Conservation (phyloP, 2,797 vertebrate species). For the Paedocypris micromegethes region DNA sequence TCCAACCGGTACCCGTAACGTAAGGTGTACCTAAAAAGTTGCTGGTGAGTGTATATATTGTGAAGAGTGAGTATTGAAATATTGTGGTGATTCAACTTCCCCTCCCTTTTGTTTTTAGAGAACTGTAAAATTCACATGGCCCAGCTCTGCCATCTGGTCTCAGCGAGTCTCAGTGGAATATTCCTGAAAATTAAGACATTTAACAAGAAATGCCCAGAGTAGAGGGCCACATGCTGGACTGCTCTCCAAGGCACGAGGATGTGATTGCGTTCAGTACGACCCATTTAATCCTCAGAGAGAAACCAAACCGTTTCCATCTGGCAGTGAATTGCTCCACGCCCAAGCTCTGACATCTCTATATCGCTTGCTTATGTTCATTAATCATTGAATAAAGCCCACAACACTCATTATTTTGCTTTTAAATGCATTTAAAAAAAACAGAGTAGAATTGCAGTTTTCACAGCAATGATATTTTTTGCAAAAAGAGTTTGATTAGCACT, state of each 20-base stretch:
- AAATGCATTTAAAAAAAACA: no score
- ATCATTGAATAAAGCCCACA: background rate
- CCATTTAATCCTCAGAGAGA: background rate
- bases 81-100: background rate
- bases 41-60: background rate
- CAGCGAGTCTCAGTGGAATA: slow-evolving; percentile 9
- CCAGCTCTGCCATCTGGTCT: slow-evolving; percentile 15
- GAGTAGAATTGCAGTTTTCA: no score
- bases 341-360: background rate
- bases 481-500: no score
- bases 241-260: slow-evolving; percentile 16
- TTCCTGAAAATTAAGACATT: slow-evolving; percentile 29
- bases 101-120: background rate
- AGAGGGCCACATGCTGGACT: slow-evolving; percentile 18
- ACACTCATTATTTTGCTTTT: no score
- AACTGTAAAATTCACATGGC: slow-evolving; percentile 6
- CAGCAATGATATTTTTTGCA: no score
- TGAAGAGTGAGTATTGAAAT: background rate
- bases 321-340: background rate
- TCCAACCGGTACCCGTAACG: no score
- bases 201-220: slow-evolving; percentile 11
- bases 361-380: background rate
- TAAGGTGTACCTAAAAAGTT: no score
- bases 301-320: background rate
- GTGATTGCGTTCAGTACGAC: slow-evolving; percentile 6